phyloP scores from a whole-genome alignment of 2,113 vertebrate species.

The Syrmaticus mikado region DNA sequence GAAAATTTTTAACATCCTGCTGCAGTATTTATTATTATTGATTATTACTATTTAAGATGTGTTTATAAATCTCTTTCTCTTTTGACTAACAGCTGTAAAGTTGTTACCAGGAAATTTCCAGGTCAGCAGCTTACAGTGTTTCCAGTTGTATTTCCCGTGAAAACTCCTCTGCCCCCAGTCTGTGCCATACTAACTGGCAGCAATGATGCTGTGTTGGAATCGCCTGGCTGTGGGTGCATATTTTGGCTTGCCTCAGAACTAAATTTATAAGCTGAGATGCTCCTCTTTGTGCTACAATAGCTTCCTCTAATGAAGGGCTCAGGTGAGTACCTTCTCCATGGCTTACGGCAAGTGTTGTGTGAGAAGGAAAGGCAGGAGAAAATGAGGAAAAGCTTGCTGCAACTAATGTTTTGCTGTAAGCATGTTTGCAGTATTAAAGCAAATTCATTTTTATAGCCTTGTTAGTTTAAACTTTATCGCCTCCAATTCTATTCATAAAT shows the following conservation, averaged over 20 bases:
- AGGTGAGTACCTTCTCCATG: not conserved
- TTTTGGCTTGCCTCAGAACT: not conserved
- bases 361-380: conserved; percentile 34
- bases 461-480: conserved; percentile 71
- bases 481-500: conserved; percentile 69
- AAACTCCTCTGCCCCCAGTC: not conserved
- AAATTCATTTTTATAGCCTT: conserved; percentile 71
- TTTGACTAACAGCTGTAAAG: not conserved
- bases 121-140: not conserved
- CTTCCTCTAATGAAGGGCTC: conserved; percentile 26
- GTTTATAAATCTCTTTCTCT: not conserved
- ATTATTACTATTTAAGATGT: not conserved
- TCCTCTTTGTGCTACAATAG: not conserved
- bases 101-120: not conserved
- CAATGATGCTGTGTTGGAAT: not conserved
- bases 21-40: not conserved
- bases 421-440: conserved; percentile 56
- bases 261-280: not conserved
- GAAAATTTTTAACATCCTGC: not conserved
- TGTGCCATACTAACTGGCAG: not conserved
- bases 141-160: not conserved
- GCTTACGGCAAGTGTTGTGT: conserved; percentile 28
- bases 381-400: conserved; percentile 43
- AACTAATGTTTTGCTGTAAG: conserved; percentile 65
- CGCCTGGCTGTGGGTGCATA: not conserved